Base-by-base conservation (phyloP, 2,888 invertebrate species). In the Rotaria macrura region DNA sequence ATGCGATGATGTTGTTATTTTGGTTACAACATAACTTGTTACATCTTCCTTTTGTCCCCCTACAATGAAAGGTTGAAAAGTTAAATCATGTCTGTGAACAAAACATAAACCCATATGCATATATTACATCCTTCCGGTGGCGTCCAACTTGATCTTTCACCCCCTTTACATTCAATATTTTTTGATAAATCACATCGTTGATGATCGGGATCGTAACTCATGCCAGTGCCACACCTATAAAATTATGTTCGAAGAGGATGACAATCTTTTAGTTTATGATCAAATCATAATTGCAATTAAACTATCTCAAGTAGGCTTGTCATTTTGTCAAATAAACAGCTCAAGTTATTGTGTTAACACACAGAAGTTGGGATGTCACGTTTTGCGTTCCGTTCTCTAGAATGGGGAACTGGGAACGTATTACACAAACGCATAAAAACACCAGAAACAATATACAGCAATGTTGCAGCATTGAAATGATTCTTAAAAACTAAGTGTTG, bases 91-190 rank as follows among this genome's bases (percentile, higher is more conserved):
- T 7, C 23, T 52, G 23, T 52, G 20, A 52, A 23, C 10, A 2
- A 54, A 9, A 25, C 23, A 54, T 23, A 25, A 54, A 54, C 1
- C 12, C 25, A 12, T 9, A 4, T 25, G 0, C 43, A 20, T 55
- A n/a, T n/a, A n/a, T n/a, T n/a, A 38, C 57, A 86, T 47, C 85
- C 85, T 74, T 86, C 86, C 54, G 86, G 86, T 84, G 86, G 86
- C 54, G 85, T 85, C 86, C 86, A 86, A 54, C 55, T 83, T 49
- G 86, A 85, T 74, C 86, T 72, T n/a, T 86, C 85, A n/a, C 86
- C 86, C 57, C 83, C 49, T 49, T 86, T 85, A 72, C 86, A 86
- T 29, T 86, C 79, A 23, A 86, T 83, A 54, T 72, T 55, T 25
- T 55, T 65, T 17, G 85, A 52, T 52, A 86, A 83, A 25, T 86